A percentile compares a stretch with the other conserved stretches of the same genome.
Conservation (phyloP, 2,797 vertebrate species). For the Aplochiton taeniatus region DNA sequence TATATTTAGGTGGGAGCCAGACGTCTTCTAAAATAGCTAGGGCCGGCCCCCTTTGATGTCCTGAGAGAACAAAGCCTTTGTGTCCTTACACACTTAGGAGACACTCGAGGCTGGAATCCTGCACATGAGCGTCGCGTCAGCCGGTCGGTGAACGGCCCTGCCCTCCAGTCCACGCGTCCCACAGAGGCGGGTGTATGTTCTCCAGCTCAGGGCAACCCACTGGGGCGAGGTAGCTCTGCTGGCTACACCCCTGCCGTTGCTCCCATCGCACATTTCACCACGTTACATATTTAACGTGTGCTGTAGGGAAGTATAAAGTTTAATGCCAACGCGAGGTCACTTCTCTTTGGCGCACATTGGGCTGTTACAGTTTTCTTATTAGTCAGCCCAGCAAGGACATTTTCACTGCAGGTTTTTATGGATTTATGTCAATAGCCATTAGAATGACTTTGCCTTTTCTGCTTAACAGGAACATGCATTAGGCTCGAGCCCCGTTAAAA, state of each 20-base stretch:
- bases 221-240: slow-evolving; percentile 24
- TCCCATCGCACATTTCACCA: slow-evolving; percentile 53
- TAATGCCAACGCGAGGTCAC: slow-evolving; percentile 65
- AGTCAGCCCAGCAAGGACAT: slow-evolving; percentile 63
- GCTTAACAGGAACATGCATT: slow-evolving; percentile 64
- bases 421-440: slow-evolving; percentile 76
- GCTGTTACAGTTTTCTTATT: slow-evolving; percentile 73
- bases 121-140: slow-evolving; percentile 71
- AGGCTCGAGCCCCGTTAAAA: slow-evolving; percentile 57
- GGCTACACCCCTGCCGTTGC: slow-evolving; percentile 33
- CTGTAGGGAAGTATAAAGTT: slow-evolving; percentile 62
- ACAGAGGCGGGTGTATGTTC: slow-evolving; percentile 23
- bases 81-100: slow-evolving; percentile 72
- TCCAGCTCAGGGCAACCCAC: background rate
- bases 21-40: slow-evolving; percentile 68
- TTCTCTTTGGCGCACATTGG: slow-evolving; percentile 64
- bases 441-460: slow-evolving; percentile 55
- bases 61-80: slow-evolving; percentile 71
- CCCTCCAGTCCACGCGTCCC: slow-evolving; percentile 37
- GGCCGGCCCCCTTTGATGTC: slow-evolving; percentile 72
- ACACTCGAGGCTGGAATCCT: slow-evolving; percentile 73
- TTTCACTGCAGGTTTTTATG: slow-evolving; percentile 72
- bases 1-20: slow-evolving; percentile 68
- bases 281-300: slow-evolving; percentile 63
- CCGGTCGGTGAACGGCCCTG: slow-evolving; percentile 73